These are phyloP conservation scores for Corticium candelabrum DNA, from an alignment of 37 sponge, comb jelly and placozoan species.

Conservation along the genomic window DNA sequence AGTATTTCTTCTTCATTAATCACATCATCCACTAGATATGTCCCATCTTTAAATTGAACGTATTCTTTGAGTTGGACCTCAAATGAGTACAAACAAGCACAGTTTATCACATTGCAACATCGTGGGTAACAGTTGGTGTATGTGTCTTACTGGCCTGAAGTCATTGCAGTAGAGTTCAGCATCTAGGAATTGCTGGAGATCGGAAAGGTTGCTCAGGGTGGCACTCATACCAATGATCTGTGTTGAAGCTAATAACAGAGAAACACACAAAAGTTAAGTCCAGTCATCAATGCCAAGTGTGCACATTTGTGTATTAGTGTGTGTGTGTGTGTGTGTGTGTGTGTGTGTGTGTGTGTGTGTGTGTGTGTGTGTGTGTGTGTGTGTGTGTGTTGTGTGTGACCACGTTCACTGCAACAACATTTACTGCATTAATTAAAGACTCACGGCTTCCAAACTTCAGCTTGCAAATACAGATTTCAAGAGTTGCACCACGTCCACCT, in stretches of 20 bases:
- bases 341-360: no score
- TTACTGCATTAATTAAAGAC: not conserved
- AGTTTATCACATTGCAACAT: no score
- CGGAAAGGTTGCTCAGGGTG: conserved; percentile 72
- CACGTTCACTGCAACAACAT: no score
- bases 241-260: conserved; percentile 7
- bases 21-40: not conserved
- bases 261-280: conserved; percentile 5
- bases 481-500: conserved; percentile 67
- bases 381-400: no score
- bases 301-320: not conserved
- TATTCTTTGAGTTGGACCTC: not conserved
- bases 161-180: conserved; percentile 55
- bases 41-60: not conserved
- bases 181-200: conserved; percentile 59
- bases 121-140: no score
- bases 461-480: conserved; percentile 79
- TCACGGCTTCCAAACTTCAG: conserved; percentile 8
- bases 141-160: conserved; percentile 73
- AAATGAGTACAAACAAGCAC: not conserved
- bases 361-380: no score
- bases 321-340: no score
- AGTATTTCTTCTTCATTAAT: not conserved
- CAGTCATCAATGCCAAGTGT: no score
- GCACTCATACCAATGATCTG: conserved; percentile 95